A percentile compares a stretch with the other conserved stretches of the same genome.
These are phyloP conservation scores for Mycteria americana DNA, from an alignment of 2,797 vertebrate genomes.

Conservation along the genomic window DNA sequence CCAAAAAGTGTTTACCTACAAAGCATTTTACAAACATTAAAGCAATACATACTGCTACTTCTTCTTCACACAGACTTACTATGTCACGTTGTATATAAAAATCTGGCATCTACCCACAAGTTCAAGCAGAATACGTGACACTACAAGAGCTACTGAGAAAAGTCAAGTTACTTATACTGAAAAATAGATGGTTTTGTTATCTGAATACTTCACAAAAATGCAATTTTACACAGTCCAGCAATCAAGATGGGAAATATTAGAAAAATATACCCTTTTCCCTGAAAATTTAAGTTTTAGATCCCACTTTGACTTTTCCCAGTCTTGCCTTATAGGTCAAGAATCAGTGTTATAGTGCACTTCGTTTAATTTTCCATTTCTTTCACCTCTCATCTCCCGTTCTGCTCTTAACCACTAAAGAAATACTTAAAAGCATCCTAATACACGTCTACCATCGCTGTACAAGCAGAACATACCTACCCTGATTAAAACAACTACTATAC, in stretches of 20 bases:
- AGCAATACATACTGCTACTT: neutral
- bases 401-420: neutral
- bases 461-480: neutral
- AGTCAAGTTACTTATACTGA: neutral
- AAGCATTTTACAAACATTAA: neutral
- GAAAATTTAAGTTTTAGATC: neutral
- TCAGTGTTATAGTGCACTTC: neutral
- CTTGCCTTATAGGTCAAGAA: neutral
- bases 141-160: neutral
- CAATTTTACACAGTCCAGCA: neutral
- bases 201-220: neutral
- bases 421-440: neutral
- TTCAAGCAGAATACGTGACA: neutral
- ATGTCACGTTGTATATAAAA: fast-evolving
- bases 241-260: neutral
- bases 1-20: neutral
- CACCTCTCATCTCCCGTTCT: neutral
- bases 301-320: neutral
- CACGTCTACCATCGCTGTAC: neutral
- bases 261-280: neutral
- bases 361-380: neutral
- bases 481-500: neutral
- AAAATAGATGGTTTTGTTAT: neutral
- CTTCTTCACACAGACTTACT: neutral
- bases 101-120: neutral